Conservation (phyloP, 2,888 invertebrate species). For the Pristionchus exspectatus region DNA sequence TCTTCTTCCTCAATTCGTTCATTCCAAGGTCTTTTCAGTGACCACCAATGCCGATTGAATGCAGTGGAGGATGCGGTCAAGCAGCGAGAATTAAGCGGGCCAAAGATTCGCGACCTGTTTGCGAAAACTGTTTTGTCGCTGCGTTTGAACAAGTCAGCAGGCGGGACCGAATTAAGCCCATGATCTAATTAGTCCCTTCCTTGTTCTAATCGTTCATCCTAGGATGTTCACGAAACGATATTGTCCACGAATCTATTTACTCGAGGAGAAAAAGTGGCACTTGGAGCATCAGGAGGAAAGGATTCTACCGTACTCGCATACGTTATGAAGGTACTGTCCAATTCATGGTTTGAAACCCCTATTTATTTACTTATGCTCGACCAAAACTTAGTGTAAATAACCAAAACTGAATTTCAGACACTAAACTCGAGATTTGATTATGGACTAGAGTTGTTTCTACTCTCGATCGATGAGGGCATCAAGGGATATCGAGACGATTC, state of each 20-base stretch:
- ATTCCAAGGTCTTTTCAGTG: background rate
- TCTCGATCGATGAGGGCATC: constrained; percentile 98
- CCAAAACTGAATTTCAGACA: constrained; percentile 83
- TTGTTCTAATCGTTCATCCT: constrained; percentile 9
- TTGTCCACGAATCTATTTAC: constrained; percentile 69
- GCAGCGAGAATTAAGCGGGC: constrained; percentile 72
- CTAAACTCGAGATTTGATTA: constrained; percentile 93
- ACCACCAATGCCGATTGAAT: constrained; percentile 21
- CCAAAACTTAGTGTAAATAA: background rate
- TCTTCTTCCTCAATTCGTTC: background rate
- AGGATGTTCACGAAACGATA: constrained; percentile 79
- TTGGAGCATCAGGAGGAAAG: constrained; percentile 79
- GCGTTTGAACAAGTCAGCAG: constrained; percentile 74
- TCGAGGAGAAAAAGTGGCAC: constrained; percentile 75
- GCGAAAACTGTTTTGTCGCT: constrained; percentile 73
- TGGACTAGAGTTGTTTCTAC: constrained; percentile 89
- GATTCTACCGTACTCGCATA: constrained; percentile 98
- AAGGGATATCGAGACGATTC: constrained; percentile 94
- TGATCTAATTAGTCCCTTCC: constrained; percentile 22
- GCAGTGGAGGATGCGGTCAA: constrained; percentile 39
- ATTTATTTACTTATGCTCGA: background rate
- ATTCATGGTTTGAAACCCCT: background rate
- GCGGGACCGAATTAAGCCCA: background rate
- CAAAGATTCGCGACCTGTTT: constrained; percentile 73
- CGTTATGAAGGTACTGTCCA: constrained; percentile 82